Conservation (phyloP, 2,797 vertebrate genomes). For the Gallirallus australis region DNA sequence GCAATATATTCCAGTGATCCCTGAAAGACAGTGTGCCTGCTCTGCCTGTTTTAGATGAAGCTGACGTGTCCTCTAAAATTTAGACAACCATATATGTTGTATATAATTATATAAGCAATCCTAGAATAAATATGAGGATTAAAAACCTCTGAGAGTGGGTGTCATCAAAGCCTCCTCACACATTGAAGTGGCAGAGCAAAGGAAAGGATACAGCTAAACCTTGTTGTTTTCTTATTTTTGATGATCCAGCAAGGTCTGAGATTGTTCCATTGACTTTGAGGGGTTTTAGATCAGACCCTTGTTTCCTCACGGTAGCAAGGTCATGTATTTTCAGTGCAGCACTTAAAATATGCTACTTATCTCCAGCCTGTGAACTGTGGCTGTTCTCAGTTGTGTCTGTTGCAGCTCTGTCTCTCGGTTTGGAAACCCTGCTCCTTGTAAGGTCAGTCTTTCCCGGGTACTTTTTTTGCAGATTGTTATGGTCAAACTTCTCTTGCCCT, state of each 20-base stretch:
- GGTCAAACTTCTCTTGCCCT: neutral
- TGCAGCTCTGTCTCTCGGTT: neutral
- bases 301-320: neutral
- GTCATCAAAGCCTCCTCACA: neutral
- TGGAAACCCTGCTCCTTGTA: neutral
- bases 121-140: conserved; percentile 20
- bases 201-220: neutral
- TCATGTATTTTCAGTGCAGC: conserved; percentile 4
- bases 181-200: neutral
- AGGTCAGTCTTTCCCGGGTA: neutral
- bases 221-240: neutral
- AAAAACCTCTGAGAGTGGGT: neutral
- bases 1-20: neutral
- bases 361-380: neutral
- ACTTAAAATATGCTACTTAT: conserved; percentile 16
- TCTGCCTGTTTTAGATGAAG: neutral
- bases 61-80: neutral
- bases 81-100: neutral
- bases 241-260: neutral
- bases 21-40: neutral
- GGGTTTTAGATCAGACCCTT: neutral
- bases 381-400: neutral
- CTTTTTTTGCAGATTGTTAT: neutral
- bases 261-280: neutral
- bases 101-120: conserved; percentile 11